Evolutionary conservation across 2,113 vertebrate species (phyloP).

Genomic region (Danio rerio): DNA sequence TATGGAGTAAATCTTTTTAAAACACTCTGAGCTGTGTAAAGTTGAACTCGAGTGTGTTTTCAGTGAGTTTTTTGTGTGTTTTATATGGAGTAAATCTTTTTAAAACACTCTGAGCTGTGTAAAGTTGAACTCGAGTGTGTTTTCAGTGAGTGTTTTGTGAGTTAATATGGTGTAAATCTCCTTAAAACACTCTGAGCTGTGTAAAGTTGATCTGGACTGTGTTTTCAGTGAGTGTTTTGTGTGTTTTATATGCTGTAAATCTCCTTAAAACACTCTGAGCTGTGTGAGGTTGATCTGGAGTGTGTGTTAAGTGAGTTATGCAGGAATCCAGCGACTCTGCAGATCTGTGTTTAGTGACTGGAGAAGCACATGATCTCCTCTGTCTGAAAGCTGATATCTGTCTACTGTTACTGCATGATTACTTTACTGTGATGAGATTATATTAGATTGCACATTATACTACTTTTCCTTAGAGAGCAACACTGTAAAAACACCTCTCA

Average conservation of each 20-base stretch:
- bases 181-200: no score
- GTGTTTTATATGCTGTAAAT: neutral
- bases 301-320: neutral
- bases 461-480: no score
- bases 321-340: neutral
- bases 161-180: no score
- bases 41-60: no score
- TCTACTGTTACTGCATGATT: neutral
- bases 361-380: neutral
- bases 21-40: no score
- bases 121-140: neutral
- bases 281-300: neutral
- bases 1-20: no score
- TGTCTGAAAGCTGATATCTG: neutral
- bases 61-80: no score
- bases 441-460: no score
- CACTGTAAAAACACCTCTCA: no score
- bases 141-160: neutral
- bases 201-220: no score
- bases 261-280: neutral
- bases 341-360: neutral
- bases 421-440: neutral
- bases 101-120: neutral
- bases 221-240: no score
- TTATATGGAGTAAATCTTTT: neutral